phyloP scores from a whole-genome alignment of 2,113 vertebrate species.

The Rhizomys pruinosus region DNA sequence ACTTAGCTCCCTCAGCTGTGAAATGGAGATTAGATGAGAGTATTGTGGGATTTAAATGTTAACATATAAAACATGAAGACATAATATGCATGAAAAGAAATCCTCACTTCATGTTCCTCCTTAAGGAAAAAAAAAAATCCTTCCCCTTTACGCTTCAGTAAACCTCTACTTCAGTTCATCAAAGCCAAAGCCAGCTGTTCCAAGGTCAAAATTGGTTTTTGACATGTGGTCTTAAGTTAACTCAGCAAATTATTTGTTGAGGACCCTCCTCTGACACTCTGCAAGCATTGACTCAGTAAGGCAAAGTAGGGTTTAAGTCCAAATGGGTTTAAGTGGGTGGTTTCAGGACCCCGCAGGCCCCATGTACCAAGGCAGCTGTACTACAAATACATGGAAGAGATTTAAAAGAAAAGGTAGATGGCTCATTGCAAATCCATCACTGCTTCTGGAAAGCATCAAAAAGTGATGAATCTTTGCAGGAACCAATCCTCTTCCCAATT shows the following conservation, averaged over 20 bases:
- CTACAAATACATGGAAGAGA: constrained; percentile 16
- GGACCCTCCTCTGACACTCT: background rate
- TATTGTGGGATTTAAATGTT: constrained; percentile 58
- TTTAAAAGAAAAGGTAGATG: background rate
- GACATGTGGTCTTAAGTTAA: background rate
- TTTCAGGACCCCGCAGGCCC: background rate
- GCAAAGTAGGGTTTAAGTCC: background rate
- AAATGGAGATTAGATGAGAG: constrained; percentile 49
- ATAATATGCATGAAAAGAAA: constrained; percentile 1
- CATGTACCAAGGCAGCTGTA: background rate
- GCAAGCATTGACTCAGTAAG: background rate
- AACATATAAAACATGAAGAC: constrained; percentile 62
- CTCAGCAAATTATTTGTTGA: background rate
- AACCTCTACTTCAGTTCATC: constrained; percentile 32
- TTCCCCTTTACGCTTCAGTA: background rate
- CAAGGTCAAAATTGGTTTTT: background rate
- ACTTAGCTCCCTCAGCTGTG: constrained; percentile 56
- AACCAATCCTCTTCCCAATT: constrained; percentile 48
- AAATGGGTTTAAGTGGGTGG: background rate
- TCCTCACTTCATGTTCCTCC: background rate
- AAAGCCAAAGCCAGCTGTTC: constrained; percentile 34
- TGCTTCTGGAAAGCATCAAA: constrained; percentile 75
- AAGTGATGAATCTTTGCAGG: constrained; percentile 73
- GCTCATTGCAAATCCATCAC: constrained; percentile 70
- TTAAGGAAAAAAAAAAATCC: background rate